Percentiles rank a stretch among this genome's conserved stretches.
These are phyloP conservation scores for Psittacara wagleri DNA, from an alignment of 2,113 vertebrate genomes.

Conservation along the genomic window DNA sequence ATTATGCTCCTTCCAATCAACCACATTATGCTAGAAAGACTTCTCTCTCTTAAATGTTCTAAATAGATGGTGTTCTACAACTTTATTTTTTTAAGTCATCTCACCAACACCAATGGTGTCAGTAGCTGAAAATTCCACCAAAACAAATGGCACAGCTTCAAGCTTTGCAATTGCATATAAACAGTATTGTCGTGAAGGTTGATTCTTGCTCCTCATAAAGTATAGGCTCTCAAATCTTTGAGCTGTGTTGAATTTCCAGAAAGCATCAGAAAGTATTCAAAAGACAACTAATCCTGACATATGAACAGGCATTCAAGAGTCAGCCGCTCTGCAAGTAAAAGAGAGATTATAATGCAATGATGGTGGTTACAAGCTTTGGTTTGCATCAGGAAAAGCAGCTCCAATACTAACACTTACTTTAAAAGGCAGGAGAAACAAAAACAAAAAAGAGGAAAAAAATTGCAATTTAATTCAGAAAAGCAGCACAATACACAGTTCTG, in stretches of 20 bases:
- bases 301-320: not conserved
- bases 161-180: not conserved
- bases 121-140: not conserved
- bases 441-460: not conserved
- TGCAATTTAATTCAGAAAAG: not conserved
- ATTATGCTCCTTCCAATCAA: not conserved
- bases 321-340: not conserved
- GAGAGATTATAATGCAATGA: not conserved
- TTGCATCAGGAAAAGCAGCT: not conserved
- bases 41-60: not conserved
- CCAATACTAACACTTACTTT: not conserved
- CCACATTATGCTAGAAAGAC: not conserved
- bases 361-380: not conserved
- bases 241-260: not conserved
- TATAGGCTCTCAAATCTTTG: not conserved
- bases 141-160: not conserved
- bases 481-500: not conserved
- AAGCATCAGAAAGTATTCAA: not conserved
- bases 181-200: not conserved
- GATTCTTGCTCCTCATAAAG: fast-evolving
- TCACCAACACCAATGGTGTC: not conserved
- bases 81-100: not conserved
- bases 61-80: not conserved
- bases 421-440: not conserved
- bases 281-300: not conserved